Evolutionary conservation across 2,113 vertebrate species (phyloP), one percentile per base, ranked within the genome.

Genomic region (Romanogobio albipinnatus): DNA sequence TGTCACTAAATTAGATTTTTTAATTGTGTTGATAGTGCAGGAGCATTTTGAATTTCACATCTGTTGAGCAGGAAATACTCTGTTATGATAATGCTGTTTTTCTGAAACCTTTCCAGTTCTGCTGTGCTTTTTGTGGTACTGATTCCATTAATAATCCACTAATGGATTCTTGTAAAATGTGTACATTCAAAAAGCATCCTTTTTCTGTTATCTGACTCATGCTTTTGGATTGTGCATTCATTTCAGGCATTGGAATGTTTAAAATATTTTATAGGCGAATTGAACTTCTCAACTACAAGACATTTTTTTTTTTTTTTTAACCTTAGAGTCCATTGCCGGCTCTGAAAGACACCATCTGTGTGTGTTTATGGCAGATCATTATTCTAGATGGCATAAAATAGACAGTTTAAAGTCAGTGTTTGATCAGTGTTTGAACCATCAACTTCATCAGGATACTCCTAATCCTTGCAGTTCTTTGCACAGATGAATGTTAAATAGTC

Each of bases 291-390:
- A 4, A 22, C 33, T 15, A 70, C 8, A 19, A 45, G 70, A n/a
- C n/a, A n/a, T n/a, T n/a, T n/a, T n/a, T n/a, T n/a, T n/a, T n/a
- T n/a, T n/a, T n/a, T n/a, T n/a, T n/a, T 22, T 10, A 74, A 49
- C 5, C 6, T 9, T 74, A 8, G 39, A 26, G 71, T 47, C 66
- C 66, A 19, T 70, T 1, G 33, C 9, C 39, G 5, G 22, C 43
- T 47, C 70, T 47, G 70, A 74, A 47, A 74, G 43, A 73, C 70
- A 47, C 70, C 39, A 73, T 24, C 43, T 73, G 70, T 73, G 70
- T 45, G 70, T 74, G 71, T 47, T 39, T 49, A 47, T 49, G 71
- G 71, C 43, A 74, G n/a, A 47, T 74, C 1, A 74, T 49, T 3
- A 24, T 47, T 74, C n/a, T 49, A 39, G 66, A 36, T n/a, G 43